These are phyloP conservation scores for Pandion haliaetus DNA, from an alignment of 2,113 vertebrate genomes.

Conservation along the genomic window DNA sequence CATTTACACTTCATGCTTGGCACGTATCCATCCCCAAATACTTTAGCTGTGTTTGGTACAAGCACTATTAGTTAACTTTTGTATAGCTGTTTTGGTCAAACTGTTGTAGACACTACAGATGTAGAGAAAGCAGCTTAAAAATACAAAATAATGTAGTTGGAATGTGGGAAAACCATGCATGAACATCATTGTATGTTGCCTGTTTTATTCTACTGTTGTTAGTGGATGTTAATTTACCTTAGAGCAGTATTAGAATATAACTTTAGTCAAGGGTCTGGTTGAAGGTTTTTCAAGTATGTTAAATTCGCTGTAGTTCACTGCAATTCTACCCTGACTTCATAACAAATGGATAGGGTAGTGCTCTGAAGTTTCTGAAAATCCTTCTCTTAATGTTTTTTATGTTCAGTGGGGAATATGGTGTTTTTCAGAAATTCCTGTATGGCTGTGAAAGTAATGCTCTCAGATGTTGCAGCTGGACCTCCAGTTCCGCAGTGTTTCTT, in stretches of 20 bases:
- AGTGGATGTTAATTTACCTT: neutral
- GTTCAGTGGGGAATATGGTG: neutral
- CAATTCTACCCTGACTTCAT: neutral
- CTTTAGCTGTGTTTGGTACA: neutral
- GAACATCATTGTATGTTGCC: neutral
- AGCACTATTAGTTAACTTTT: neutral
- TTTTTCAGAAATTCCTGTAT: neutral
- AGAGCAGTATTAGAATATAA: neutral
- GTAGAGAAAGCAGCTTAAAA: neutral
- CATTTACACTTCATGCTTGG: neutral
- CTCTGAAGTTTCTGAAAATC: neutral
- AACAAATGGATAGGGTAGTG: neutral
- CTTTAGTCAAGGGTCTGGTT: neutral
- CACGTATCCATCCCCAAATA: neutral
- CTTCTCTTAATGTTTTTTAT: neutral
- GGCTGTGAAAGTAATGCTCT: neutral
- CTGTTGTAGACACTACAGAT: neutral
- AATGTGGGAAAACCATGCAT: neutral
- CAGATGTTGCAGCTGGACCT: neutral
- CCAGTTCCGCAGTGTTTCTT: neutral
- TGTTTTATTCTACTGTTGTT: neutral
- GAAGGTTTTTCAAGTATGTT: neutral
- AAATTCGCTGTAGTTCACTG: neutral
- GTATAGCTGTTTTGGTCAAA: neutral
- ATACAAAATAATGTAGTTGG: neutral